Percentiles rank a stretch among this genome's conserved stretches.
Evolutionary conservation across 1,140 invertebrate genomes (phyloP).

Genomic region (Macrocentrus cingulum): DNA sequence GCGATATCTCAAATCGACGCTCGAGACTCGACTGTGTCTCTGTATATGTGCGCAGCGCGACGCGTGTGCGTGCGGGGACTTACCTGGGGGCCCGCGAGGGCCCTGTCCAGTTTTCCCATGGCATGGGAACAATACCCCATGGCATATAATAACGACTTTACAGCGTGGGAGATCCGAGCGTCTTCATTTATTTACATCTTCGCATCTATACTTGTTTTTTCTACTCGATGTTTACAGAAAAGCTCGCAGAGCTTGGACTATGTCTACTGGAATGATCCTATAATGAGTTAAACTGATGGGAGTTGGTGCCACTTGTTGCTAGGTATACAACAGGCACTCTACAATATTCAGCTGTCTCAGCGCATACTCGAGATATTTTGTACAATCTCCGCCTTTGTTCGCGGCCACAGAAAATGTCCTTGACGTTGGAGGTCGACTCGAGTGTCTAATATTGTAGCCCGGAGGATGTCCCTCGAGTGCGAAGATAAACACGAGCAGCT

Average conservation of each 20-base stretch:
- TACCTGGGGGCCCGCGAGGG: slow-evolving; percentile 36
- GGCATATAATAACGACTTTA: slow-evolving; percentile 50
- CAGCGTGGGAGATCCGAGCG: slow-evolving; percentile 42
- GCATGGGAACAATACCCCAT: slow-evolving; percentile 49
- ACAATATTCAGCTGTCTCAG: slow-evolving; percentile 5
- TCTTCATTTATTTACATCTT: slow-evolving; percentile 48
- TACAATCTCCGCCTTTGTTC: slow-evolving; percentile 15
- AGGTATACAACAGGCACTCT: slow-evolving; percentile 10
- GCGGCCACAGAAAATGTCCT: slow-evolving; percentile 25
- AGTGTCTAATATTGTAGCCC: slow-evolving; percentile 17
- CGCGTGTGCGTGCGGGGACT: slow-evolving; percentile 27
- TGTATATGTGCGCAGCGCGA: slow-evolving; percentile 9
- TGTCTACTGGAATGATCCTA: no score
- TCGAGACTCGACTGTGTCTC: slow-evolving; percentile 33
- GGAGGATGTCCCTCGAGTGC: slow-evolving; percentile 15
- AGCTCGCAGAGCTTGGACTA: no score
- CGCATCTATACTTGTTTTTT: slow-evolving; percentile 21
- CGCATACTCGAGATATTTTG: slow-evolving; percentile 16
- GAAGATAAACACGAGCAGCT: slow-evolving; percentile 20
- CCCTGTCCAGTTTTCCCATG: slow-evolving; percentile 50
- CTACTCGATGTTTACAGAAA: not conserved
- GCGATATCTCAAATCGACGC: slow-evolving; percentile 51
- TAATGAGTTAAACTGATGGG: no score
- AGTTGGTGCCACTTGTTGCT: slow-evolving; percentile 20
- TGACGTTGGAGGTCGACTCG: slow-evolving; percentile 24